Base-by-base conservation (phyloP, 2,888 invertebrate genomes). In the Litoditis marina region DNA sequence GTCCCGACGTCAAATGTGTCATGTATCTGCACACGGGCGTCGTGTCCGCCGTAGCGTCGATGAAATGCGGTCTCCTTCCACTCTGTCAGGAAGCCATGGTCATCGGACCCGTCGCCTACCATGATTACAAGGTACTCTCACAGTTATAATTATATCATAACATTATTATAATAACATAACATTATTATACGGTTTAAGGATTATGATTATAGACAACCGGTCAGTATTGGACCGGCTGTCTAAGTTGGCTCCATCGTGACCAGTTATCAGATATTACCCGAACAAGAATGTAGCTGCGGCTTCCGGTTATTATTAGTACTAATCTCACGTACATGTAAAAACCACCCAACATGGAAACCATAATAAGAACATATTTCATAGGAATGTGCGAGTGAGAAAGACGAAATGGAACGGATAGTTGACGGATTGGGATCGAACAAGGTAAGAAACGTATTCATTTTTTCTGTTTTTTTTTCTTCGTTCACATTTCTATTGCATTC, bases 1-100 rank as follows among this genome's bases (percentile, higher is more conserved):
- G 96, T 63, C 96, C 96, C 28, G 96, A 96, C 86, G 89, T 96
- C 78, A 91, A 91, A 82, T 95, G 95, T 86, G 90, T 96, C 84
- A 89, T 98, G 78, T 95, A 96, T 86, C 88, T 96, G 79, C 92
- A 93, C 81, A 90, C 92, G 74, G 89, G 92, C 62, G 88, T 90
- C 94, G 81, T 80, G 8, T 67, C 73, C 16, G 73, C 73, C 6
- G 73, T 73, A 7, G 62, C 70, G 0, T 64, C 64, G 32, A 73
- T 73, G 84, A 90, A 90, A 83, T 88, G 90, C 77, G 96, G 96
- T 16, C 86, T 98, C 71, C 86, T 98, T 85, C 92, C 95, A 64
- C 87, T 98, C 66, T 90, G 92, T 82, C 90, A 90, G 84, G 96
- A 98, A 86, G 91, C 95, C n/a, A 91, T 92, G 76, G 89, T 94